Base-by-base conservation (phyloP, 2,888 invertebrate species). In the Limenitis arthemis region DNA sequence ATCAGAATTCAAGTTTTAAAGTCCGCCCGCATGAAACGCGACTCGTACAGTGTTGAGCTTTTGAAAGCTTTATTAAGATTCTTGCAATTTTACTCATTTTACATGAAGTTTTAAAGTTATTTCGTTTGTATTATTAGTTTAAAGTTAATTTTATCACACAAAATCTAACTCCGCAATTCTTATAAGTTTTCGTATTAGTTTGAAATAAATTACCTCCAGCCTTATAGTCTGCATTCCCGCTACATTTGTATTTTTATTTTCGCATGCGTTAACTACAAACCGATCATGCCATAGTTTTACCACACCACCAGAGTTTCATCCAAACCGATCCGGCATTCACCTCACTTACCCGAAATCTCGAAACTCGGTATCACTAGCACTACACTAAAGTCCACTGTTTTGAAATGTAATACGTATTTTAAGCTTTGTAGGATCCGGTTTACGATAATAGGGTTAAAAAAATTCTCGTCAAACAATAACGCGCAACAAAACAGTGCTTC, bases 401-500 rank as follows among this genome's bases (percentile, higher is more conserved):
- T 55, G 54, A 47, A 58, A 58, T 49, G 56, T 47, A 56, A 61
- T 55, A 54, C 42, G 54, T 55, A 42, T 54, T 49, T 37, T 32
- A 41, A 47, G 49, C 47, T 55, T 53, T 47, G 33, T 39, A 55
- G 40, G 55, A 61, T 63, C 65, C 62, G 63, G 62, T 64, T 65
- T 59, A 58, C 61, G 61, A 56, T 59, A 61, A 62, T 59, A 64
- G 55, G 56, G 60, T 62, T 63, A 77, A 83, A 82, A 74, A 73
- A 76, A 64, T 69, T 62, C 69, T 76, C 71, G 68, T 74, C 79
- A 84, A 83, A 86, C 85, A 86, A 85, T 84, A 62, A 73, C 70
- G 71, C 72, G 77, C 75, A 82, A 86, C 86, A 56, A 86, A 85
- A 84, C 78, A 72, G 75, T 79, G 81, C 79, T 77, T 78, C 83